phyloP scores from a whole-genome alignment of 1,140 invertebrate genomes.

The Agrypnia vestita region DNA sequence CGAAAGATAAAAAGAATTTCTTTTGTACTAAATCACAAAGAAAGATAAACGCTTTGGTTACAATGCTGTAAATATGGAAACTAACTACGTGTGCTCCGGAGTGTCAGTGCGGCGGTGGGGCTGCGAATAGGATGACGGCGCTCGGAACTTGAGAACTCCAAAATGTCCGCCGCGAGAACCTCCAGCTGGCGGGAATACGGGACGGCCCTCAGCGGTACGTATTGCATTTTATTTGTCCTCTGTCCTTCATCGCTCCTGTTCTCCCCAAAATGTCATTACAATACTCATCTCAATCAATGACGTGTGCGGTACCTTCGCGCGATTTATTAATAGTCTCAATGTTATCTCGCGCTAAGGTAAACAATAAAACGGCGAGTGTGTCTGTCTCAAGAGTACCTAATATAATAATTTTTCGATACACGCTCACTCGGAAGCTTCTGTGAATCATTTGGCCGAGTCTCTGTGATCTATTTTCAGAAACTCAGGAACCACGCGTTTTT shows the following conservation, averaged over 20 bases:
- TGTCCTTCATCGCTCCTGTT: neutral
- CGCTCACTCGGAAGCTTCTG: neutral
- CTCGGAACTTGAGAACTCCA: neutral
- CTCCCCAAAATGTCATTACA: neutral
- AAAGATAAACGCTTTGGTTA: conserved; percentile 24
- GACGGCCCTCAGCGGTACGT: conserved; percentile 50
- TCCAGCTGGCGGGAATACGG: conserved; percentile 44
- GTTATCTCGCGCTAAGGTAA: neutral
- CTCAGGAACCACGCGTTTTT: neutral
- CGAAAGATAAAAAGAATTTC: conserved; percentile 19
- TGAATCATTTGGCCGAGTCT: conserved; percentile 8
- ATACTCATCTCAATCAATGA: neutral
- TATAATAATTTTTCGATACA: too few species aligned
- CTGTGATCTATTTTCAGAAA: conserved; percentile 2
- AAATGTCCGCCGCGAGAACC: conserved; percentile 12
- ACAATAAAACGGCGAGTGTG: conserved; percentile 1
- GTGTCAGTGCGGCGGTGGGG: conserved; percentile 7
- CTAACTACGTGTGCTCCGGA: neutral
- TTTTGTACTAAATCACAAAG: conserved; percentile 11
- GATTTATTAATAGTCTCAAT: neutral
- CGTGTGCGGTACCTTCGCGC: neutral
- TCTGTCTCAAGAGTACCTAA: too few species aligned
- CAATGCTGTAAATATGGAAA: neutral
- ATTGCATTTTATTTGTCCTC: neutral
- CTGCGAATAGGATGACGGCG: conserved; percentile 5